Conservation (phyloP, 2,113 vertebrate genomes). For the Aspiorhynchus laticeps region DNA sequence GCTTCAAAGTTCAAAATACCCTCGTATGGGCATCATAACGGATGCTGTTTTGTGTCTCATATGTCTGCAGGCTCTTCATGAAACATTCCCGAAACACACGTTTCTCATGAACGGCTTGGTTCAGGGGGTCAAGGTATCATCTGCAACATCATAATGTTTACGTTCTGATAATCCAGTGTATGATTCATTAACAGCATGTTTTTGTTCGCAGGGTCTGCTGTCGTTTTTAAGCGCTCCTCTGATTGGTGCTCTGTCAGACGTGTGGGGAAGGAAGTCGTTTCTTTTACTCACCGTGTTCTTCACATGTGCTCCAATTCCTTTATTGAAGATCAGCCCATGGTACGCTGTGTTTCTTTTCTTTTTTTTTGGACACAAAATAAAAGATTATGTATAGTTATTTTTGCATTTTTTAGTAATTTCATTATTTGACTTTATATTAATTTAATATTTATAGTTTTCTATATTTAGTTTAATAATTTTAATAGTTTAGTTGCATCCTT, state of each 20-base stretch:
- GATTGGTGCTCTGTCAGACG: constrained; percentile 88
- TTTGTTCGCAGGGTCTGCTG: constrained; percentile 77
- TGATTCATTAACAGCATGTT: neutral
- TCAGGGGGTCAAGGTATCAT: constrained; percentile 85
- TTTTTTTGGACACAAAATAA: neutral
- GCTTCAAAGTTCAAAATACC: neutral
- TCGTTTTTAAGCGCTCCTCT: constrained; percentile 88
- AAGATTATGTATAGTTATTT: neutral
- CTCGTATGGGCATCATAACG: neutral
- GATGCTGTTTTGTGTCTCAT: neutral
- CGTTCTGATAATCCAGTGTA: neutral
- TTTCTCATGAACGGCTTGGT: constrained; percentile 90
- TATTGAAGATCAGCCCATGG: constrained; percentile 92
- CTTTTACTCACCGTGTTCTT: constrained; percentile 89
- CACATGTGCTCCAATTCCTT: constrained; percentile 87
- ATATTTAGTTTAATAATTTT: no score
- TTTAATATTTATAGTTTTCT: no score
- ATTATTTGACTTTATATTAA: no score
- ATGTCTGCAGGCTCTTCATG: constrained; percentile 79
- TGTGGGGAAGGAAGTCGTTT: constrained; percentile 90
- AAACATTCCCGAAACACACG: constrained; percentile 88
- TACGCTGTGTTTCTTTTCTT: constrained; percentile 58
- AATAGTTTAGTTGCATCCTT: no score
- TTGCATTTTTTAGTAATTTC: no score
- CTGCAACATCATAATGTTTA: neutral